Percentiles rank a stretch among this genome's conserved stretches.
phyloP scores from a whole-genome alignment of 2,888 invertebrate species.

The Sceliomorpha sp. region DNA sequence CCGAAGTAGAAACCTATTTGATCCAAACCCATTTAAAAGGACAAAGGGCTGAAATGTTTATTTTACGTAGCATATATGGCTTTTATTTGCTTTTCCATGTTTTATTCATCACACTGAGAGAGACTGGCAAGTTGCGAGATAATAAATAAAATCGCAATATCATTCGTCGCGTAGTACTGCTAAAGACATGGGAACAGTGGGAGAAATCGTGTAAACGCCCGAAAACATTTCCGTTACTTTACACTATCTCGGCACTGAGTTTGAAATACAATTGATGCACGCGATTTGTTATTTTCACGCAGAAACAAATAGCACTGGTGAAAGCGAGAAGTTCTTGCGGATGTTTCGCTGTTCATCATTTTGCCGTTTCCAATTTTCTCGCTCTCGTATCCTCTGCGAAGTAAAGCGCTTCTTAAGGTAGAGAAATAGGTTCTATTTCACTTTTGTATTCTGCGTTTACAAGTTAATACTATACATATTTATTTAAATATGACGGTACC shows the following conservation, averaged over 20 bases:
- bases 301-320: constrained; percentile 46
- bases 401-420: constrained; percentile 56
- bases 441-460: constrained; percentile 55
- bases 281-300: constrained; percentile 47
- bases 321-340: constrained; percentile 17
- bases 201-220: constrained; percentile 53
- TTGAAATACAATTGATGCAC: constrained; percentile 40
- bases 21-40: too few species aligned
- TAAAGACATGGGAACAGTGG: constrained; percentile 62
- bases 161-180: constrained; percentile 67
- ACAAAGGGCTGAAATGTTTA: too few species aligned
- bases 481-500: constrained; percentile 50
- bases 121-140: constrained; percentile 65
- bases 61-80: constrained; percentile 63
- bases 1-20: too few species aligned
- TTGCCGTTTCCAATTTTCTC: constrained; percentile 4
- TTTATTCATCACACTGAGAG: constrained; percentile 66
- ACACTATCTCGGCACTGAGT: constrained; percentile 45
- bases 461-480: constrained; percentile 55
- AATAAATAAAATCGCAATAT: constrained; percentile 70
- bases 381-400: constrained; percentile 21
- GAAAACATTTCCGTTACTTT: constrained; percentile 56
- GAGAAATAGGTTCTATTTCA: constrained; percentile 68
- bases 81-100: constrained; percentile 61
- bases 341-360: constrained; percentile 2